Conservation (phyloP, 2,888 invertebrate species). For the Drosophila mulleri region DNA sequence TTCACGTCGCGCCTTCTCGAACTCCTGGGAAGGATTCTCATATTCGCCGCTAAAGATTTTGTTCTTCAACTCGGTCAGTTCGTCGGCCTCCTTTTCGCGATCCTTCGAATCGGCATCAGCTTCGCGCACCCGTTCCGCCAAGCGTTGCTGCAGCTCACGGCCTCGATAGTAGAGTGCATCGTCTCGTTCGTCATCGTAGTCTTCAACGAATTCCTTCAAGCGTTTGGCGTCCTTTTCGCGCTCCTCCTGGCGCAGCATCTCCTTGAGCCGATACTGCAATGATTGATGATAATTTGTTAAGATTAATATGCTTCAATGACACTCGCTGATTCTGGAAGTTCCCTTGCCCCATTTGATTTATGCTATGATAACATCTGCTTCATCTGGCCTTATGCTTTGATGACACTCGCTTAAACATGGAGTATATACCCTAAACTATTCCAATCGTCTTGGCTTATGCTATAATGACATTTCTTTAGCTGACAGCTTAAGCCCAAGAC, state of each 20-base stretch:
- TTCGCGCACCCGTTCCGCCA: conserved; percentile 96
- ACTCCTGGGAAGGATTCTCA: conserved; percentile 88
- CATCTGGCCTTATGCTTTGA: not conserved
- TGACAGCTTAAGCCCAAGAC: no score
- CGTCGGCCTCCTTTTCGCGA: conserved; percentile 94
- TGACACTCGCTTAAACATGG: not conserved
- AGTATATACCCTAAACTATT: not conserved
- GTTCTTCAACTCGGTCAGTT: conserved; percentile 92
- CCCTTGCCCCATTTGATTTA: not conserved
- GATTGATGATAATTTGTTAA: not conserved
- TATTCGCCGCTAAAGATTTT: conserved; percentile 90
- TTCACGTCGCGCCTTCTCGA: conserved; percentile 90
- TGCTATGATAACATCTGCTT: not conserved
- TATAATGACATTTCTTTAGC: no score
- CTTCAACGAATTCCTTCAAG: conserved; percentile 98
- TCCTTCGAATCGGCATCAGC: conserved; percentile 96
- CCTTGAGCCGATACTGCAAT: conserved; percentile 90
- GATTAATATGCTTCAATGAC: not conserved
- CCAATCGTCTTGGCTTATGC: no score
- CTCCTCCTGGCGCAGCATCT: conserved; percentile 93
- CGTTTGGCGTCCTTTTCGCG: conserved; percentile 96
- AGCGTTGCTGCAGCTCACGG: conserved; percentile 94
- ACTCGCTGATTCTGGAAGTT: not conserved
- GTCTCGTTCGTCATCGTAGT: conserved; percentile 99
- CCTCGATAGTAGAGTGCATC: conserved; percentile 97